Evolutionary conservation across 2,888 invertebrate species (phyloP), one percentile per base, ranked within the genome.

Genomic region (Lepidochrysops patricia): DNA sequence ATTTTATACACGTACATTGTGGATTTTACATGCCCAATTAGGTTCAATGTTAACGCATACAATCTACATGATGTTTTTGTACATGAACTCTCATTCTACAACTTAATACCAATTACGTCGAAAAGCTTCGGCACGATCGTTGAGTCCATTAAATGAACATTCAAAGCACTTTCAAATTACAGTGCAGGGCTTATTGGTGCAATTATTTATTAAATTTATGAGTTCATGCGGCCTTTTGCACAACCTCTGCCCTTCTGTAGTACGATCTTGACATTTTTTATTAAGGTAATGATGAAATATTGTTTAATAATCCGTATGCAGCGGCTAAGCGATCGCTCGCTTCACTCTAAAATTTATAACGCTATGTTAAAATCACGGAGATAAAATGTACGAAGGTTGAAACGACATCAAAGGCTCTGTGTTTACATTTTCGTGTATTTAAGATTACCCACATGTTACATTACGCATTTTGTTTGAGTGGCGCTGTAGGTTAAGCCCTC

Each of bases 261-360:
- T 72, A 70, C 72, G 80, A 69, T 79, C 81, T 81, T 82, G 82
- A 82, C 81, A 81, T 69, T 68, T 67, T 62, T 62, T 80, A 76
- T 77, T 71, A 73, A 69, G 61, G 61, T 58, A 57, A 66, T 79
- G 77, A 74, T 71, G 77, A 72, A 80, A 81, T 68, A 70, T 63
- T 60, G 58, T 60, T 61, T 59, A 62, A 64, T 60, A 60, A 63
- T 63, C 35, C 63, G 57, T 43, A 32, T 54, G 57, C 15, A 56
- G 60, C 60, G 34, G 35, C 59, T 37, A 34, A 60, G 54, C 59
- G 52, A 26, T 32, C 49, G 34, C 50, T 26, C 26, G 9, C 59
- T 37, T 25, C 35, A 43, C 19, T 54, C 54, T 54, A 32, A 54
- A 54, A 54, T 54, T 32, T 19, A 43, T 43, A 52, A 2, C 52